These are phyloP conservation scores for Pygocentrus nattereri DNA, from an alignment of 2,797 vertebrate genomes.

Conservation along the genomic window DNA sequence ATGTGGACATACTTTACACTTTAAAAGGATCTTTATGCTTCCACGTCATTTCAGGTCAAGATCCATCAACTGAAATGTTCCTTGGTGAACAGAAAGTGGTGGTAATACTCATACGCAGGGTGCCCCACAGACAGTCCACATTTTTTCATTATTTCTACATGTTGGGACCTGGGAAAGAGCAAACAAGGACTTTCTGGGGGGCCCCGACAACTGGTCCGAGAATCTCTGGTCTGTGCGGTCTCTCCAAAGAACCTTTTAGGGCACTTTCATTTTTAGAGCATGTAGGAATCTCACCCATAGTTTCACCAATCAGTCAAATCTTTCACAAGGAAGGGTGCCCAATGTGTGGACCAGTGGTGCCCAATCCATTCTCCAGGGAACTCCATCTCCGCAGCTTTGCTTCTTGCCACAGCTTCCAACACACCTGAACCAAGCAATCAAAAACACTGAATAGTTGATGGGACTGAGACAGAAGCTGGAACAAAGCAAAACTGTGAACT, in stretches of 20 bases:
- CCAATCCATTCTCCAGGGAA: neutral
- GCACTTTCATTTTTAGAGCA: too few species aligned
- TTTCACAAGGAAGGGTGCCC: neutral
- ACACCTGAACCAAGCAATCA: neutral
- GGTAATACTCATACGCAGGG: too few species aligned
- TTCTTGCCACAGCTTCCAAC: neutral
- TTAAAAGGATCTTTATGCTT: too few species aligned
- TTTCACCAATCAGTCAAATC: neutral
- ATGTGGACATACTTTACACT: too few species aligned
- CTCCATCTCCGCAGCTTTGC: neutral
- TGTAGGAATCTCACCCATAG: neutral
- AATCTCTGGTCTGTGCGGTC: too few species aligned
- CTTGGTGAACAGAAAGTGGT: too few species aligned
- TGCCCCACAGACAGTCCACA: too few species aligned
- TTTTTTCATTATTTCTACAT: too few species aligned
- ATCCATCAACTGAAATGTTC: neutral
- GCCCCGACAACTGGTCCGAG: too few species aligned
- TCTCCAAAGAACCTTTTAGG: too few species aligned
- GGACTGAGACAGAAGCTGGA: neutral
- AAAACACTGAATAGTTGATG: neutral
- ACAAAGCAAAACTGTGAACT: neutral
- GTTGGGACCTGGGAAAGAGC: too few species aligned
- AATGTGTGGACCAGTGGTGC: neutral
- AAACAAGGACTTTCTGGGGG: too few species aligned
- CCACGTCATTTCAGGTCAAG: neutral